A percentile compares a stretch with the other conserved stretches of the same genome.
Evolutionary conservation across 1,140 invertebrate genomes (phyloP).

Genomic region (Physella acuta): DNA sequence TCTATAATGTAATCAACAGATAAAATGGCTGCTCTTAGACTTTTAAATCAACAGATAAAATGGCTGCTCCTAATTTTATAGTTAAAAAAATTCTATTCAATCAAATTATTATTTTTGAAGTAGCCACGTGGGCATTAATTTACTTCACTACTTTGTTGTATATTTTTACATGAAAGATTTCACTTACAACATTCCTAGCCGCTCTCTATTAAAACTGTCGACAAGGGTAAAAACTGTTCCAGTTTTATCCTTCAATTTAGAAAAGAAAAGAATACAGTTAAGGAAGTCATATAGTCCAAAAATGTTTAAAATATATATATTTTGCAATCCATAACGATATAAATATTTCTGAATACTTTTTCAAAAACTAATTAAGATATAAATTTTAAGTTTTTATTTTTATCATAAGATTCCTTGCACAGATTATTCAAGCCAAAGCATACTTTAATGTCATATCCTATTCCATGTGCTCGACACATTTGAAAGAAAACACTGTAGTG

Average conservation of each 20-base stretch:
- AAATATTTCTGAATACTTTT: not conserved
- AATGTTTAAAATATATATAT: not conserved
- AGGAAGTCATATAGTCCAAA: not conserved
- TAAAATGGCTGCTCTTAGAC: not conserved
- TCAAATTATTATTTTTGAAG: too few relatives aligned
- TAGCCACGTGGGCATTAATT: too few relatives aligned
- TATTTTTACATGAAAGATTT: too few relatives aligned
- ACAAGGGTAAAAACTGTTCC: constrained; percentile 58
- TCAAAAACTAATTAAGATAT: not conserved
- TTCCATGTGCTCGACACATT: constrained; percentile 60
- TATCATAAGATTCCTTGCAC: not conserved
- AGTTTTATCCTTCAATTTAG: constrained; percentile 56
- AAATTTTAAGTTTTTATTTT: constrained; percentile 1
- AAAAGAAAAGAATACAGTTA: not conserved
- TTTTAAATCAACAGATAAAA: not conserved
- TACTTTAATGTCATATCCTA: constrained; percentile 61
- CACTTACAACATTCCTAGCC: constrained; percentile 60
- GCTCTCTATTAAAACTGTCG: constrained; percentile 58
- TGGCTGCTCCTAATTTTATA: too few relatives aligned
- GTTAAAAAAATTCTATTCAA: too few relatives aligned
- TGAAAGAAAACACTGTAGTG: constrained; percentile 62
- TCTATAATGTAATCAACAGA: constrained; percentile 44
- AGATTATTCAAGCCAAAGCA: not conserved
- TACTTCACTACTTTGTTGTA: too few relatives aligned
- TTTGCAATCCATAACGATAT: not conserved